Percentiles rank a stretch among this genome's conserved stretches.
Conservation (phyloP, 2,888 invertebrate genomes). For the Anarsia innoxiella region DNA sequence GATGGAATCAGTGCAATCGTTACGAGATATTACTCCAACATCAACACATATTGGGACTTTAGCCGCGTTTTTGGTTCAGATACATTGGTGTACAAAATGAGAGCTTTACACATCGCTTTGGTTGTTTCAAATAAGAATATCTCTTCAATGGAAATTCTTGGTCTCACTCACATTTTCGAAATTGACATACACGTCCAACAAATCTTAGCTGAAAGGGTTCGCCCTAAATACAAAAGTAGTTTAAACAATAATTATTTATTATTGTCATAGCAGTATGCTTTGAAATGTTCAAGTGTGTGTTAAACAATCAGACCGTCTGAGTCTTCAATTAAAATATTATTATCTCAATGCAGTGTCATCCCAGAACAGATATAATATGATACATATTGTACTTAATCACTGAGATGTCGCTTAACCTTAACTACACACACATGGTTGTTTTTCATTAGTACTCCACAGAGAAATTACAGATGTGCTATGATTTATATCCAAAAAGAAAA, state of each 20-base stretch:
- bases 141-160: constrained; percentile 26
- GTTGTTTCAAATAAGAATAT: constrained; percentile 26
- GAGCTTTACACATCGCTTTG: constrained; percentile 29
- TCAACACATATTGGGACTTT: constrained; percentile 4
- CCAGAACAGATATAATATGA: too few relatives aligned
- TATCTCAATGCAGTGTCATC: too few relatives aligned
- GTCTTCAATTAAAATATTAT: too few relatives aligned
- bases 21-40: constrained; percentile 18
- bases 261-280: constrained; percentile 40
- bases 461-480: too few relatives aligned
- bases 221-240: constrained; percentile 17
- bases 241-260: constrained; percentile 29
- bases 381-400: too few relatives aligned
- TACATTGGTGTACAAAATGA: neutral
- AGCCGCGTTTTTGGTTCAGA: too few relatives aligned
- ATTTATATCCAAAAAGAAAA: too few relatives aligned
- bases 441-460: too few relatives aligned
- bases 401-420: too few relatives aligned
- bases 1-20: constrained; percentile 23
- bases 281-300: constrained; percentile 1
- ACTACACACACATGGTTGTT: too few relatives aligned
- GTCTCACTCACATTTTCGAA: constrained; percentile 29
- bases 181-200: constrained; percentile 45
- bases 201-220: constrained; percentile 27
- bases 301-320: too few relatives aligned